phyloP scores from a whole-genome alignment of 92 coral and sea anemone genomes.

The Zoanthus solanderi region DNA sequence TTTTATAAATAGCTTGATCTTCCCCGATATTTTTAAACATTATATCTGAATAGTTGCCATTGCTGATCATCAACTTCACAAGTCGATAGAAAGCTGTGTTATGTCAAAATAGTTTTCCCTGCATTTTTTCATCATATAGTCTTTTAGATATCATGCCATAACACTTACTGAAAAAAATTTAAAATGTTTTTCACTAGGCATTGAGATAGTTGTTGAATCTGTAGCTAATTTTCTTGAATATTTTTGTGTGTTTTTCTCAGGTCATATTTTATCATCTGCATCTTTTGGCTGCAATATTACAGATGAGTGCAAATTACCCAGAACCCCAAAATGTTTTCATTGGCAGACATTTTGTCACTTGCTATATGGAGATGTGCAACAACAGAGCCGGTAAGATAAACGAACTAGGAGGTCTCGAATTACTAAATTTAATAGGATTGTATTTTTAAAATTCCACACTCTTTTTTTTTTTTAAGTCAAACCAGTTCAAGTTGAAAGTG shows the following conservation, averaged over 20 bases:
- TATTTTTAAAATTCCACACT: not conserved
- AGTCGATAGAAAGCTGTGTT: too few species aligned
- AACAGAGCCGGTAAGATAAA: not conserved
- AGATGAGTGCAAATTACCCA: constrained; percentile 3
- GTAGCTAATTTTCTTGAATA: not conserved
- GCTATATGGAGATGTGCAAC: not conserved
- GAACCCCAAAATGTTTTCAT: constrained; percentile 25
- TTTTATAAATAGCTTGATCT: too few species aligned
- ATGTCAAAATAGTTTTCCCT: too few species aligned
- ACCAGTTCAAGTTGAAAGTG: not conserved
- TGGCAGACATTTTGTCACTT: constrained; percentile 16
- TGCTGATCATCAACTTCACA: too few species aligned
- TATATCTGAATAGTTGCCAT: too few species aligned
- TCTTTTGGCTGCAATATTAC: not conserved
- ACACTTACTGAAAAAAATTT: too few species aligned
- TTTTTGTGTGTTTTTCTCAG: not conserved
- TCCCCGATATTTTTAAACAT: too few species aligned
- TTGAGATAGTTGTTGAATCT: not conserved
- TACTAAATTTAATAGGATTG: too few species aligned
- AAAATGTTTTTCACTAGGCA: not conserved
- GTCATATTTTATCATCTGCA: constrained; percentile 14
- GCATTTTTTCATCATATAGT: too few species aligned
- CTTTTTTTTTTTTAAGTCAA: not conserved
- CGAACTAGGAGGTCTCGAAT: not conserved
- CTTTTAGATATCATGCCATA: too few species aligned